These are phyloP conservation scores for Epizoanthus scotinus DNA, from an alignment of 92 coral and sea anemone species.

Conservation along the genomic window DNA sequence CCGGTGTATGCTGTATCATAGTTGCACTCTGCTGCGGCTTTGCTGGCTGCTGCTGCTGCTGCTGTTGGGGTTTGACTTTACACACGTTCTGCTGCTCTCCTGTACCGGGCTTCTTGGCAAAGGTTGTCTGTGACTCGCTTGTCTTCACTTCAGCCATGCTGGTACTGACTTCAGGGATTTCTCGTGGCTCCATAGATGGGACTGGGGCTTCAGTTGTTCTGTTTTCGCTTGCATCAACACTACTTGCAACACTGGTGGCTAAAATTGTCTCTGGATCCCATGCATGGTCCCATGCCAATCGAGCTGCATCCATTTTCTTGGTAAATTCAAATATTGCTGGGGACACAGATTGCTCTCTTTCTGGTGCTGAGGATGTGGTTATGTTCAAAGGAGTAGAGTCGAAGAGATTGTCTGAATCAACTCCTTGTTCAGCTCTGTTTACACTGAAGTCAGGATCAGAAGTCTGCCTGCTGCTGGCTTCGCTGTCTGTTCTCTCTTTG, in stretches of 20 bases:
- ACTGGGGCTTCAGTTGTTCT: slow-evolving; percentile 58
- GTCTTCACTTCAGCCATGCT: slow-evolving; percentile 75
- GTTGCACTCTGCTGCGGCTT: slow-evolving; percentile 77
- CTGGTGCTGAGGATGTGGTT: slow-evolving; percentile 65
- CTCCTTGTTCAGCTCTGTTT: slow-evolving; percentile 55
- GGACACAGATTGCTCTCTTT: slow-evolving; percentile 77
- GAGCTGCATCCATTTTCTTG: slow-evolving; percentile 84
- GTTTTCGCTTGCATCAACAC: slow-evolving; percentile 52
- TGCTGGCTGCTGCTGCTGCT: slow-evolving; percentile 85
- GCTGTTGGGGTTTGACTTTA: slow-evolving; percentile 97
- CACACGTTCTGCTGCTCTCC: slow-evolving; percentile 95
- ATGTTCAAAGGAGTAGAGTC: slow-evolving; percentile 66
- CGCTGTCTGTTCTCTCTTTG: slow-evolving; percentile 50
- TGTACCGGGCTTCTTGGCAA: slow-evolving; percentile 73
- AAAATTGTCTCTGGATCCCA: slow-evolving; percentile 61
- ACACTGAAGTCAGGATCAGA: slow-evolving; percentile 71
- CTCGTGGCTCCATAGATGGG: slow-evolving; percentile 53
- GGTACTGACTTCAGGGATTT: slow-evolving; percentile 57
- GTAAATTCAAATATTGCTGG: slow-evolving; percentile 68
- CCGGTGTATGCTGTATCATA: slow-evolving; percentile 53
- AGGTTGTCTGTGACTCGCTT: slow-evolving; percentile 60
- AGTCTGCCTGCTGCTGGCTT: slow-evolving; percentile 62
- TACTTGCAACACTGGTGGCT: slow-evolving; percentile 45
- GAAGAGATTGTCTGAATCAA: slow-evolving; percentile 65
- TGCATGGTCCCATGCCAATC: slow-evolving; percentile 78